A percentile compares a stretch with the other conserved stretches of the same genome.
Conservation (phyloP, 2,888 invertebrate species). For the Bibio marci region DNA sequence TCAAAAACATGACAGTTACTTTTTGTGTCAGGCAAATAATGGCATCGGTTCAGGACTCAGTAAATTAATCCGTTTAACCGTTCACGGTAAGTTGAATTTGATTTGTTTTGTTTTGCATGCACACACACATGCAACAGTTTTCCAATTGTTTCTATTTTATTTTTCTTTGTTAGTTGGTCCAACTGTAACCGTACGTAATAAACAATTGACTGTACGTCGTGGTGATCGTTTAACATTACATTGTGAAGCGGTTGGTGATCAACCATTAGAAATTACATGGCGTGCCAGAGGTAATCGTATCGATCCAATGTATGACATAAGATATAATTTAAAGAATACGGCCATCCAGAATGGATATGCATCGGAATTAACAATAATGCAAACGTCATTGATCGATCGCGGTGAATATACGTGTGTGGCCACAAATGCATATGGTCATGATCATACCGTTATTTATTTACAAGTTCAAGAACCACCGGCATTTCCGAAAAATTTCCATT, state of each 20-base stretch:
- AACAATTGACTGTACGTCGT: conserved; percentile 32
- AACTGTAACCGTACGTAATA: conserved; percentile 30
- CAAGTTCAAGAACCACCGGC: conserved; percentile 41
- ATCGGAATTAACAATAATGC: conserved; percentile 37
- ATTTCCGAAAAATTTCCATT: conserved; percentile 37
- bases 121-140: neutral
- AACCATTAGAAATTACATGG: conserved; percentile 36
- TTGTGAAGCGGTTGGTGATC: conserved; percentile 36
- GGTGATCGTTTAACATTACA: conserved; percentile 33
- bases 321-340: conserved; percentile 28
- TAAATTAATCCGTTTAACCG: conserved; percentile 40
- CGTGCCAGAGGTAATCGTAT: conserved; percentile 31
- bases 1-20: conserved; percentile 36
- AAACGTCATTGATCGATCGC: conserved; percentile 34
- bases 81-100: conserved; percentile 35
- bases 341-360: conserved; percentile 23
- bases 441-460: conserved; percentile 22
- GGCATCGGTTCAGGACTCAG: conserved; percentile 42
- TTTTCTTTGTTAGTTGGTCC: conserved; percentile 30
- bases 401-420: conserved; percentile 45
- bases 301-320: conserved; percentile 33
- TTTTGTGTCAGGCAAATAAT: conserved; percentile 42
- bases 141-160: neutral
- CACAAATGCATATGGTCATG: conserved; percentile 25
- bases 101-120: neutral